Conservation (phyloP, 2,113 vertebrate genomes). For the Carassius carassius region DNA sequence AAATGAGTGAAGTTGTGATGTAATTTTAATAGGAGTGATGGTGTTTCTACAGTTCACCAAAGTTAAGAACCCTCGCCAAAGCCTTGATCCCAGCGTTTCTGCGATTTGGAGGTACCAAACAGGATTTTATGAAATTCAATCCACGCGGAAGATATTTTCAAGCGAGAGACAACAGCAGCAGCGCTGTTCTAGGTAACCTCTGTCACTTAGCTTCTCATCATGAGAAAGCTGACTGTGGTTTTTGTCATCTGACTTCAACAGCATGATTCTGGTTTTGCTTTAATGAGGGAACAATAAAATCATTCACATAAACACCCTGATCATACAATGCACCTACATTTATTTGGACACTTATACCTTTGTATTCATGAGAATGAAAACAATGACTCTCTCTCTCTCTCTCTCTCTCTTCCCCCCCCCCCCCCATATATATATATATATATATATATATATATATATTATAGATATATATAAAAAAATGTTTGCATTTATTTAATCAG, state of each 20-base stretch:
- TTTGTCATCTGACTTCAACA: slow-evolving; percentile 28
- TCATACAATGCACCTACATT: not conserved
- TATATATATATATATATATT: too few relatives aligned
- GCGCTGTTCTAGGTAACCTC: slow-evolving; percentile 51
- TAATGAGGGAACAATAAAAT: slow-evolving; percentile 13
- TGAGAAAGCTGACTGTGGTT: not conserved
- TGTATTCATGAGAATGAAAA: too few relatives aligned
- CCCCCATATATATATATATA: too few relatives aligned
- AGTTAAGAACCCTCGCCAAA: slow-evolving; percentile 77
- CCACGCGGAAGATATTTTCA: slow-evolving; percentile 71
- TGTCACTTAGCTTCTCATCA: not conserved
- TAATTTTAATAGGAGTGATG: not conserved
- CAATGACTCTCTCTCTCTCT: too few relatives aligned
- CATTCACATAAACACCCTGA: not conserved
- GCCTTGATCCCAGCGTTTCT: slow-evolving; percentile 85
- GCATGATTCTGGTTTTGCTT: not conserved
- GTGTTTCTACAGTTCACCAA: slow-evolving; percentile 77
- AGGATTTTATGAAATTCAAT: slow-evolving; percentile 89
- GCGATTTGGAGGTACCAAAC: slow-evolving; percentile 89
- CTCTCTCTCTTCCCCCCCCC: too few relatives aligned
- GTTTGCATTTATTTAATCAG: too few relatives aligned
- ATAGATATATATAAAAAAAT: too few relatives aligned
- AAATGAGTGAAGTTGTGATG: not conserved
- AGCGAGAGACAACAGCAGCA: slow-evolving; percentile 59
- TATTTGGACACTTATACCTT: not conserved